Conservation (phyloP, 2,888 invertebrate species). For the Drosophila anomalata region DNA sequence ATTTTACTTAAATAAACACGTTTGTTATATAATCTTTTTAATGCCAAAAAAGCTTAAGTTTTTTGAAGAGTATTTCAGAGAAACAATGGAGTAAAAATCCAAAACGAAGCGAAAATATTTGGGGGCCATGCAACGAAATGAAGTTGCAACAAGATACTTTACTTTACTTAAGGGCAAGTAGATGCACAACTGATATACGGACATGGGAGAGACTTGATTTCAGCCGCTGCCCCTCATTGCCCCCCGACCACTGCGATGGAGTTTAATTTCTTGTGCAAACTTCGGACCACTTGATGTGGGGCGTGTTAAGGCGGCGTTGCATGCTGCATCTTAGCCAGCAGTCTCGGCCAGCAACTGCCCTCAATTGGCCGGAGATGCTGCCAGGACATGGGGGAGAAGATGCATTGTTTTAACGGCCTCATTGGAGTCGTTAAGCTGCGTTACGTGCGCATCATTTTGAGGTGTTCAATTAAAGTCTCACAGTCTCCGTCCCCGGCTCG, state of each 20-base stretch:
- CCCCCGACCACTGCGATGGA: slow-evolving; percentile 33
- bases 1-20: too few relatives aligned
- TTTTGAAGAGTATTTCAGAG: slow-evolving; percentile 5
- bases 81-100: neutral
- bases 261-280: slow-evolving; percentile 78
- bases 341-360: slow-evolving; percentile 55
- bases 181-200: slow-evolving; percentile 77
- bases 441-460: slow-evolving; percentile 80
- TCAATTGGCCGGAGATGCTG: slow-evolving; percentile 65
- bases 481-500: slow-evolving; percentile 39
- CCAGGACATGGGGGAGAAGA: slow-evolving; percentile 47
- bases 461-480: slow-evolving; percentile 74
- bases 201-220: slow-evolving; percentile 60
- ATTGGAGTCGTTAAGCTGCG: slow-evolving; percentile 68
- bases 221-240: slow-evolving; percentile 56
- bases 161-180: slow-evolving; percentile 80
- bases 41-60: too few relatives aligned
- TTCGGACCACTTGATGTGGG: slow-evolving; percentile 58
- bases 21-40: neutral
- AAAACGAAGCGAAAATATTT: slow-evolving; percentile 68
- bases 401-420: slow-evolving; percentile 48
- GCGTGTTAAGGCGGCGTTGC: slow-evolving; percentile 52
- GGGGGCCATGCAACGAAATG: slow-evolving; percentile 75
- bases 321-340: slow-evolving; percentile 42
- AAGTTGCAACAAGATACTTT: slow-evolving; percentile 80